These are phyloP conservation scores for Sylvilagus bachmani DNA, from an alignment of 2,113 vertebrate species.

Conservation along the genomic window DNA sequence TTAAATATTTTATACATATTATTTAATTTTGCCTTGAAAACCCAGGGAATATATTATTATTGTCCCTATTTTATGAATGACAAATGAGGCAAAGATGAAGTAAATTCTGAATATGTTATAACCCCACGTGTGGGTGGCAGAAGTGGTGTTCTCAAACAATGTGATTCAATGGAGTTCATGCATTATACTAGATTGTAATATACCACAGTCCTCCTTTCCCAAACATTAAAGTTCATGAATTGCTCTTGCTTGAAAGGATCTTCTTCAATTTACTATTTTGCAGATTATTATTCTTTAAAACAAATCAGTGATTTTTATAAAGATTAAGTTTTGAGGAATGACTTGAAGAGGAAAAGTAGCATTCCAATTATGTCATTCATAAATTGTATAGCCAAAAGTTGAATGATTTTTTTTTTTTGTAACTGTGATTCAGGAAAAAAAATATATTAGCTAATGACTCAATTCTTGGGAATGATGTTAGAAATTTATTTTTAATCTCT, in stretches of 20 bases:
- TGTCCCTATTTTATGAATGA: background rate
- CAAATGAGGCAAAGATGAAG: conserved; percentile 28
- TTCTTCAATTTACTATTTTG: conserved; percentile 32
- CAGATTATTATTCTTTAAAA: background rate
- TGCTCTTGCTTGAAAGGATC: conserved; percentile 68
- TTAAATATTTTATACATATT: background rate
- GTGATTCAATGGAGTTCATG: no score
- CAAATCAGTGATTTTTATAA: background rate
- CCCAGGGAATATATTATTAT: background rate
- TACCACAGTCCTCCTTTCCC: background rate
- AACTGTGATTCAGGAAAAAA: background rate
- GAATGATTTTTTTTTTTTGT: conserved; percentile 3
- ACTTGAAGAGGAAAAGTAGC: background rate
- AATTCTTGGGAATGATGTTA: background rate
- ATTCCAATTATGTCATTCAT: background rate
- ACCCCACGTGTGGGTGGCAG: background rate
- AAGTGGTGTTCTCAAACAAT: no score
- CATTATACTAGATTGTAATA: background rate
- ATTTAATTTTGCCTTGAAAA: conserved; percentile 1
- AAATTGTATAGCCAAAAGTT: background rate
- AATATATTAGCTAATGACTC: background rate
- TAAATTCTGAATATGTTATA: background rate
- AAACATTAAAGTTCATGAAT: conserved; percentile 67
- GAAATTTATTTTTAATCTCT: conserved; percentile 59
- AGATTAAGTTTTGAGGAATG: conserved; percentile 8